phyloP scores from a whole-genome alignment of 2,797 vertebrate genomes.

The Nannoperca australis region DNA sequence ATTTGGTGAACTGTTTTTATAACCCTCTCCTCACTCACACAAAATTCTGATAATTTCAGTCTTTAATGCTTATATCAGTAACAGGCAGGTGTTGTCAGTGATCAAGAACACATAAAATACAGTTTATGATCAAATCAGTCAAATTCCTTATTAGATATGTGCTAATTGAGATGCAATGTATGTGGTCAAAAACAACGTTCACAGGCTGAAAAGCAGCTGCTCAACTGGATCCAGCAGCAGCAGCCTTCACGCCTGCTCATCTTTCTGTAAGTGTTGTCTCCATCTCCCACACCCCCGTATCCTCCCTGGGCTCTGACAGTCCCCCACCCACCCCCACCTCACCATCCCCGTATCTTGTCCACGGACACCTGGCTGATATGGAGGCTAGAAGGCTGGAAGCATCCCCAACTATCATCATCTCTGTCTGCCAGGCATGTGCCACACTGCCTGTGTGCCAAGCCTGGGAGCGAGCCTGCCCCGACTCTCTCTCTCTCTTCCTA shows the following conservation, averaged over 20 bases:
- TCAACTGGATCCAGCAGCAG: conserved; percentile 39
- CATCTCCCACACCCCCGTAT: conserved; percentile 40
- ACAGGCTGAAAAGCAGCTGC: conserved; percentile 7
- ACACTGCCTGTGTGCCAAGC: conserved; percentile 68
- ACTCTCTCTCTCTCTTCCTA: background rate
- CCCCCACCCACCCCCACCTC: conserved; percentile 41
- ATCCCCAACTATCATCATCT: conserved; percentile 73
- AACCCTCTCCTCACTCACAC: background rate
- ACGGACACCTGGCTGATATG: conserved; percentile 76
- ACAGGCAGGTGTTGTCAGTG: background rate
- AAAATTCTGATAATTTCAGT: background rate
- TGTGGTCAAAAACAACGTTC: background rate
- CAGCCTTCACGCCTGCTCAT: conserved; percentile 33
- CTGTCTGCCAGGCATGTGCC: conserved; percentile 77
- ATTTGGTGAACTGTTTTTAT: background rate
- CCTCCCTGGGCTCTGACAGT: conserved; percentile 50
- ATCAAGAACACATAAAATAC: background rate
- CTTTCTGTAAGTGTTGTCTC: conserved; percentile 47
- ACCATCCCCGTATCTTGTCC: conserved; percentile 60
- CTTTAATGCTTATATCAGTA: background rate
- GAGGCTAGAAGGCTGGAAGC: conserved; percentile 69
- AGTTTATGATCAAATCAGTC: background rate
- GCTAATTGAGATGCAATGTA: background rate
- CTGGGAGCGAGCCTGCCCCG: conserved; percentile 50
- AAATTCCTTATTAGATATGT: background rate